These are phyloP conservation scores for Pangasianodon gigas DNA, from an alignment of 2,113 vertebrate genomes.

Conservation along the genomic window DNA sequence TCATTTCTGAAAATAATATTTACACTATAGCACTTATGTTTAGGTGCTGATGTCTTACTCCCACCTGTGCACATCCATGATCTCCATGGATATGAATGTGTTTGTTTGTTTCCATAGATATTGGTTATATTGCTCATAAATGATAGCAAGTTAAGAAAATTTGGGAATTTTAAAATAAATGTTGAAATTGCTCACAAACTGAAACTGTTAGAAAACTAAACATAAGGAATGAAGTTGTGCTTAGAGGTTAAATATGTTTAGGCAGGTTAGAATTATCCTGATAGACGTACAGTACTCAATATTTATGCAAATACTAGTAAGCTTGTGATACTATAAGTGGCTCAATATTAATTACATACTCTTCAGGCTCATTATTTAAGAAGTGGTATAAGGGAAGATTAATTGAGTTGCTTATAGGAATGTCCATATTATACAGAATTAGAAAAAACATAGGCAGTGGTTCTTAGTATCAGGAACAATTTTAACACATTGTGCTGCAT, in stretches of 20 bases:
- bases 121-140: no score
- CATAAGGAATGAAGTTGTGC: not conserved
- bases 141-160: not conserved
- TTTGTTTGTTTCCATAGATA: not conserved
- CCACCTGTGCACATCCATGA: not conserved
- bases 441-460: not conserved
- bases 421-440: not conserved
- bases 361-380: not conserved
- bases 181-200: not conserved
- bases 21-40: not conserved
- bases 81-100: not conserved
- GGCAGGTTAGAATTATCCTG: not conserved
- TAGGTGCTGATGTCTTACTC: not conserved
- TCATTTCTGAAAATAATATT: not conserved
- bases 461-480: not conserved
- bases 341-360: not conserved
- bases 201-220: not conserved
- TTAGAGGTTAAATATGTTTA: slow-evolving; percentile 28
- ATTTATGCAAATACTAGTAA: not conserved
- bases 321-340: not conserved
- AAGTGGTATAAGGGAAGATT: not conserved
- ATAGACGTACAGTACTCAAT: not conserved
- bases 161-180: not conserved
- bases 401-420: not conserved
- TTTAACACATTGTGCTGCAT: not conserved